phyloP scores from a whole-genome alignment of 2,113 vertebrate genomes.

The Leuciscus idus region DNA sequence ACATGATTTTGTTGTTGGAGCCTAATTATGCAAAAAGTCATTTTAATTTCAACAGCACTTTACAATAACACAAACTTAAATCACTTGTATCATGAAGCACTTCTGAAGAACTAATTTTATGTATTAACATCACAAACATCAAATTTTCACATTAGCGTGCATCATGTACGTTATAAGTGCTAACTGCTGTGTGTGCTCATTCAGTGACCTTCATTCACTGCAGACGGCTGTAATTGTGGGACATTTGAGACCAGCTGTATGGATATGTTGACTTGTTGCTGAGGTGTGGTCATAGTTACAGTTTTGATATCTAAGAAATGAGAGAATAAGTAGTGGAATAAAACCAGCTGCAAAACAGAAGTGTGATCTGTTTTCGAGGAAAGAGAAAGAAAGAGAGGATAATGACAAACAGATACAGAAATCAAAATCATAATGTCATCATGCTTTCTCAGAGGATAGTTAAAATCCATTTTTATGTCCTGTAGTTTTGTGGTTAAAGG shows the following conservation, averaged over 20 bases:
- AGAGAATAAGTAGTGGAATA: constrained; percentile 56
- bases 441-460: background rate
- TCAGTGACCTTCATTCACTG: background rate
- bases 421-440: background rate
- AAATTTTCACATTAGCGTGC: background rate
- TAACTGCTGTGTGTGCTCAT: background rate
- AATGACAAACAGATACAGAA: constrained; percentile 25
- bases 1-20: background rate
- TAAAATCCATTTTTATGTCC: background rate
- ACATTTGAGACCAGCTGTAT: constrained; percentile 13
- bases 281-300: constrained; percentile 55
- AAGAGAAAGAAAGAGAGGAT: background rate
- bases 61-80: background rate
- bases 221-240: background rate
- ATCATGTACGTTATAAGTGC: background rate
- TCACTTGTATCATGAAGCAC: too few relatives aligned
- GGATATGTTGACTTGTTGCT: constrained; percentile 32
- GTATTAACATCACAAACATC: background rate
- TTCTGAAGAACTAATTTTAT: background rate
- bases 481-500: background rate
- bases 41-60: background rate
- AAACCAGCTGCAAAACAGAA: constrained; percentile 60
- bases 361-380: constrained; percentile 1
- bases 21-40: background rate
- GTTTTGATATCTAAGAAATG: constrained; percentile 50